These are phyloP conservation scores for Euthynnus affinis DNA, from an alignment of 2,797 vertebrate genomes.

Conservation along the genomic window DNA sequence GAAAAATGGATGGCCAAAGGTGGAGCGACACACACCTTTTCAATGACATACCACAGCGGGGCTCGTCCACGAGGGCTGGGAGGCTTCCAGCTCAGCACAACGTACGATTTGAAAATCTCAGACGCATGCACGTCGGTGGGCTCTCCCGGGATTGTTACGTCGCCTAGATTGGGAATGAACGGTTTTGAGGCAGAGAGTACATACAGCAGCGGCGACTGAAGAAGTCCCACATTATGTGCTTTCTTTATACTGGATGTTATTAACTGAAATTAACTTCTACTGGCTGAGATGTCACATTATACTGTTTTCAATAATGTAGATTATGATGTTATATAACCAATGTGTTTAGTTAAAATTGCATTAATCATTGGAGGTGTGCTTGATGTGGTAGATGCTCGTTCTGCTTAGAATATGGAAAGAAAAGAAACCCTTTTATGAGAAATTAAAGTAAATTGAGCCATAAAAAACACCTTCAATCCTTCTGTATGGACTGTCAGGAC, in stretches of 20 bases:
- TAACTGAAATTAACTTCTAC: no score
- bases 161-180: slow-evolving; percentile 82
- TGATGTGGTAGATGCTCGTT: no score
- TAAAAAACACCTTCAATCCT: no score
- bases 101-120: slow-evolving; percentile 92
- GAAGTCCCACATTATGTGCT: slow-evolving; percentile 53
- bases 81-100: slow-evolving; percentile 97
- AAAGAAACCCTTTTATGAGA: no score
- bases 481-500: no score
- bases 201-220: slow-evolving; percentile 32
- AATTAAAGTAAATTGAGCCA: no score
- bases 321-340: no score
- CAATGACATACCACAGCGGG: slow-evolving; percentile 93
- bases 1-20: not conserved
- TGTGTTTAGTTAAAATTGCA: no score
- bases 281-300: no score
- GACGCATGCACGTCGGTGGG: slow-evolving; percentile 94
- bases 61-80: slow-evolving; percentile 92
- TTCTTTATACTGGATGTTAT: not conserved
- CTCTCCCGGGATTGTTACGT: slow-evolving; percentile 89
- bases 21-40: slow-evolving; percentile 90
- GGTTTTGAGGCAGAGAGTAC: slow-evolving; percentile 37
- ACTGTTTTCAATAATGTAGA: no score
- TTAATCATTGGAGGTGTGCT: no score
- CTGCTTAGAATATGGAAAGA: no score